Evolutionary conservation across 2,113 vertebrate species (phyloP).

Genomic region (Ramphastos sulfuratus): DNA sequence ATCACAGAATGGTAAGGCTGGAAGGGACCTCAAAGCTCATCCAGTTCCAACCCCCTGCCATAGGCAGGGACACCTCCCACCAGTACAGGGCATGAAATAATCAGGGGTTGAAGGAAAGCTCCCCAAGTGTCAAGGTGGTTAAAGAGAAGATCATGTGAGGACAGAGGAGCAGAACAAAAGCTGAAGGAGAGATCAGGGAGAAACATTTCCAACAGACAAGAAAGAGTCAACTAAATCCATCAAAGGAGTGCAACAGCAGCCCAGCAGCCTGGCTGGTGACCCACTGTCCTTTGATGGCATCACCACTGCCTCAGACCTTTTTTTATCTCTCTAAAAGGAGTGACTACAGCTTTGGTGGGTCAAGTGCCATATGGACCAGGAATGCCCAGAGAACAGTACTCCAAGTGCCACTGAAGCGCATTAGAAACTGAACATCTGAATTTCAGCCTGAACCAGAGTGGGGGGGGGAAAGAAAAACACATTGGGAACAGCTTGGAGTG

Average conservation of each 20-base stretch:
- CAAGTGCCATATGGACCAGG: background rate
- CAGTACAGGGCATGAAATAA: background rate
- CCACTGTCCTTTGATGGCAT: background rate
- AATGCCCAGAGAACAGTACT: background rate
- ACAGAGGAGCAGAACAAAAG: background rate
- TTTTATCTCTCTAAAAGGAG: background rate
- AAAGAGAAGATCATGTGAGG: background rate
- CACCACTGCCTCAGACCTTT: background rate
- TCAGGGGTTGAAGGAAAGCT: background rate
- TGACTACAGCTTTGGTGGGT: background rate
- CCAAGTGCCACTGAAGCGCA: background rate
- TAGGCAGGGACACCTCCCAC: no score
- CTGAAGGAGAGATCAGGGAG: background rate
- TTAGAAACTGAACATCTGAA: slow-evolving; percentile 20
- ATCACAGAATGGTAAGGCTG: no score
- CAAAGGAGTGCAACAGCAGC: background rate
- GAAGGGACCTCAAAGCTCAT: no score
- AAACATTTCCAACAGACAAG: background rate
- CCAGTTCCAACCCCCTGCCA: no score
- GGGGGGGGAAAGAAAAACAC: background rate
- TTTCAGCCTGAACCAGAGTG: background rate
- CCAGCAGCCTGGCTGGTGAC: background rate
- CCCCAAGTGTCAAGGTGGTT: background rate
- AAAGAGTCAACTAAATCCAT: background rate
- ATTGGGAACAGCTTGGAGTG: slow-evolving; percentile 35